phyloP scores from a whole-genome alignment of 2,113 vertebrate genomes.

The Thalassarche chlororhynchos region DNA sequence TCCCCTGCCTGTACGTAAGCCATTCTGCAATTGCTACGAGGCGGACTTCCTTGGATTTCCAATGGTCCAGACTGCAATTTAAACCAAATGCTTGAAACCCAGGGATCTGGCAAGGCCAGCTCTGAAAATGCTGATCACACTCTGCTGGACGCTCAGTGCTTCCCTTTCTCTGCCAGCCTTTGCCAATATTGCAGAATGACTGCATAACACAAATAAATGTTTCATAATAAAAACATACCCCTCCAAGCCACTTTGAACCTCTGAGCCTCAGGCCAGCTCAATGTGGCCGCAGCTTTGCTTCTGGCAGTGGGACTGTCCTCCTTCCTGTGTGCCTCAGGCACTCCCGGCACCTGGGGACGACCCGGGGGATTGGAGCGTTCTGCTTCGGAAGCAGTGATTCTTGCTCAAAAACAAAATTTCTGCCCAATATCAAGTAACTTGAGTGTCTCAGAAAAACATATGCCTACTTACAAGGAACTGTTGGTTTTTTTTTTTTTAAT shows the following conservation, averaged over 20 bases:
- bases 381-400: background rate
- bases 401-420: background rate
- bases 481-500: background rate
- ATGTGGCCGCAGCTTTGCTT: background rate
- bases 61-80: background rate
- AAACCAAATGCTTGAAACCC: background rate
- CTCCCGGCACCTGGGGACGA: background rate
- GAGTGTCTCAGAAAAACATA: background rate
- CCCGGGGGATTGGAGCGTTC: background rate
- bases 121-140: background rate
- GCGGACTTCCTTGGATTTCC: background rate
- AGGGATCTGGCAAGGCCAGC: background rate
- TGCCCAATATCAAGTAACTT: background rate
- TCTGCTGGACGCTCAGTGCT: background rate
- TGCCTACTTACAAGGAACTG: background rate
- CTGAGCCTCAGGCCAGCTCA: background rate
- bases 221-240: background rate
- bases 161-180: background rate
- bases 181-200: background rate
- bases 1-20: background rate
- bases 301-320: background rate
- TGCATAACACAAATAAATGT: background rate
- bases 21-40: background rate
- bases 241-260: background rate
- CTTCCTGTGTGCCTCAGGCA: background rate